Percentiles rank a stretch among this genome's conserved stretches.
Conservation (phyloP, 2,113 vertebrate genomes). For the Stercorarius parasiticus region DNA sequence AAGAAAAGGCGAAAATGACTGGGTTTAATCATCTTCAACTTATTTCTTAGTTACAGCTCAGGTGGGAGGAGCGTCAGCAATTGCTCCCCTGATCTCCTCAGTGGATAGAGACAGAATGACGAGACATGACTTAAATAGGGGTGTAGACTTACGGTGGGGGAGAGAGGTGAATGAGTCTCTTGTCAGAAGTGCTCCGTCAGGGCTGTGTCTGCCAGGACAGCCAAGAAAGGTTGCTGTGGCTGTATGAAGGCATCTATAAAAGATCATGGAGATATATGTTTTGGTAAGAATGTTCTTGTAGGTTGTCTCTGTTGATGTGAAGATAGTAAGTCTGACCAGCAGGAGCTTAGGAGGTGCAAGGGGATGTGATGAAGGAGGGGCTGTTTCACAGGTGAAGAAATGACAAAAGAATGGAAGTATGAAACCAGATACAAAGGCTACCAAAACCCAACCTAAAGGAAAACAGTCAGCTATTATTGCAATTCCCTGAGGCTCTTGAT, state of each 20-base stretch:
- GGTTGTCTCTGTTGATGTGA: not conserved
- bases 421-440: not conserved
- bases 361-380: not conserved
- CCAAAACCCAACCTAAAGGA: not conserved
- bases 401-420: not conserved
- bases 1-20: not conserved
- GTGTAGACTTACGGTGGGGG: not conserved
- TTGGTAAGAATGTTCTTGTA: not conserved
- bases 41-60: not conserved
- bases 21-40: not conserved
- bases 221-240: not conserved
- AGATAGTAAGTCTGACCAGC: not conserved
- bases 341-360: not conserved
- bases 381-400: not conserved
- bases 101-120: not conserved
- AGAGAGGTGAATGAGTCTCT: not conserved
- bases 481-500: not conserved
- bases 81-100: not conserved
- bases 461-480: not conserved
- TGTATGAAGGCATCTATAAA: not conserved
- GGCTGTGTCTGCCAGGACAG: not conserved
- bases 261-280: rapidly evolving
- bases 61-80: not conserved
- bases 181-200: not conserved
- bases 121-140: not conserved